Evolutionary conservation across 2,113 vertebrate genomes (phyloP), one percentile per base, ranked within the genome.

Genomic region (Elgaria multicarinata): DNA sequence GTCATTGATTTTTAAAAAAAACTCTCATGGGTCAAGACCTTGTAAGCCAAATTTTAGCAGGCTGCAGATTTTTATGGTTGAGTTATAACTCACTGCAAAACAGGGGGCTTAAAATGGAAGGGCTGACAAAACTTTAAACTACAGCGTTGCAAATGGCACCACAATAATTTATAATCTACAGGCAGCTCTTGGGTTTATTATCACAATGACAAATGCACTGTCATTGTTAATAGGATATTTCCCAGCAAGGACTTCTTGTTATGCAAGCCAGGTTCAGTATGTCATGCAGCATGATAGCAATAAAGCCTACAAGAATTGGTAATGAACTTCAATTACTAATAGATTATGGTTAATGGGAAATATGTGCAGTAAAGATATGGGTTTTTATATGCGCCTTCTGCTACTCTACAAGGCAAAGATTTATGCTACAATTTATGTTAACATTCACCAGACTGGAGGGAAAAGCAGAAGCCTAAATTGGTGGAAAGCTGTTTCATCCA

Each of bases 251-350:
- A 97, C 97, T 97, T 97, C 96, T 96, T 96, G 97, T 98, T 98
- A 98, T 98, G 98, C 98, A 98, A 98, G 96, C 97, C 97, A 98
- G 98, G 98, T 98, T 98, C 97, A 92, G 96, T 97, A 95, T 98
- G 97, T 97, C 97, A 97, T 96, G 97, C 97, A 97, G 98, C 98
- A 98, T 97, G 97, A 97, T 96, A 97, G 97, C 96, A 97, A 97
- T 97, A 98, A 98, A 97, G 97, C 97, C 97, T 98, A 98, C 98
- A 98, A 97, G 98, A 98, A 98, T 98, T 98, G 98, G 96, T 98
- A 98, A 98, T 98, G 98, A 98, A 98, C 98, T 98, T 98, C 98
- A 98, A 98, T 99, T 98, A 98, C 98, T 98, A 98, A 98, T 98
- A 98, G 97, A 98, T 98, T 98, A 98, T 97, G 97, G 97, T 98